Evolutionary conservation across 2,797 vertebrate genomes (phyloP), one percentile per base, ranked within the genome.

Genomic region (Lagothrix lagotricha): DNA sequence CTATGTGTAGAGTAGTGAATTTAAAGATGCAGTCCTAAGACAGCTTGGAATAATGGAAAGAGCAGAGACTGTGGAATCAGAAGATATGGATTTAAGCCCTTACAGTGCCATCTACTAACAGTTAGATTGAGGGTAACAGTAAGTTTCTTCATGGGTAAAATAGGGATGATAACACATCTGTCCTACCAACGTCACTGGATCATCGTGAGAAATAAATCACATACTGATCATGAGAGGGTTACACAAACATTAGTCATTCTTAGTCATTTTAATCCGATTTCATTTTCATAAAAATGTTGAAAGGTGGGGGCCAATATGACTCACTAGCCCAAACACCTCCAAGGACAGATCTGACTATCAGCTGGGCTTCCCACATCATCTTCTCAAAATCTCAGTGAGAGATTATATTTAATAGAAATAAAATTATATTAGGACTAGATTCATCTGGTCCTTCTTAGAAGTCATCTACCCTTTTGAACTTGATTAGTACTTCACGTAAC

Each of bases 211-310:
- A 98, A 95, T 61, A 95, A 96, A 41, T 54, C 85, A 73, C 75
- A 95, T 1, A 82, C 85, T 79, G 95, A 76, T 93, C 76, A 52
- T 54, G 46, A 97, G 83, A 90, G 79, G 73, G 36, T 83, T 93
- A 91, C 73, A 84, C 61, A 94, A 97, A 92, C 44, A 87, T 95
- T 94, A 97, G 93, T 97, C 96, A 97, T 64, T 80, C 88, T 97
- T 94, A 92, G 79, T 96, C 94, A 97, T 76, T 95, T 95, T 87
- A 97, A 97, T 92, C 70, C 20, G 0, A 93, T 92, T 97, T 96
- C 57, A 92, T 93, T 97, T 97, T 94, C 91, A 89, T 84, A 89
- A 95, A 97, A 95, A 96, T 83, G 67, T 87, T 96, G 72, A 86
- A 93, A 86, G 93, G 73, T 88, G 28, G 82, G 64, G 20, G 88